Conservation (phyloP, 2,888 invertebrate genomes). For the Leistus spinibarbis region DNA sequence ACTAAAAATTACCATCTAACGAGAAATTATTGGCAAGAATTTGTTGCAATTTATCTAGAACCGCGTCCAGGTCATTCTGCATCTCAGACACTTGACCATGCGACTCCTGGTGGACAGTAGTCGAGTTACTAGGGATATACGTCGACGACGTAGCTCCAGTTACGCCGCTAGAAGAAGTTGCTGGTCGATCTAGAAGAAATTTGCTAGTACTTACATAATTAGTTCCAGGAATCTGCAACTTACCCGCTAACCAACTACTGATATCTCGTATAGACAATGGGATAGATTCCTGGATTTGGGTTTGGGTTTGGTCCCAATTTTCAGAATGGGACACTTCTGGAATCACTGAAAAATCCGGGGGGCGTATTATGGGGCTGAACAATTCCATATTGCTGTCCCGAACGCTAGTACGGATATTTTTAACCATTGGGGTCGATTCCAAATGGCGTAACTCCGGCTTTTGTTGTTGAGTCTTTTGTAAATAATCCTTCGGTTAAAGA, state of each 20-base stretch:
- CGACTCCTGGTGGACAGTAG: background rate
- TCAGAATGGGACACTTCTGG: slow-evolving; percentile 50
- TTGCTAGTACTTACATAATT: background rate
- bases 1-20: slow-evolving; percentile 62
- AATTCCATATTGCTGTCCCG: slow-evolving; percentile 59
- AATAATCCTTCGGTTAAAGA: slow-evolving; percentile 46
- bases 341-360: slow-evolving; percentile 55
- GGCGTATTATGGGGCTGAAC: slow-evolving; percentile 62
- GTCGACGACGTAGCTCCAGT: slow-evolving; percentile 26
- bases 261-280: slow-evolving; percentile 66
- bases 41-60: slow-evolving; percentile 71
- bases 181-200: slow-evolving; percentile 40
- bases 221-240: slow-evolving; percentile 43
- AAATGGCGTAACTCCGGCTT: slow-evolving; percentile 36
- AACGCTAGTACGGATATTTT: slow-evolving; percentile 41
- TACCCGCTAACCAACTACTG: slow-evolving; percentile 71
- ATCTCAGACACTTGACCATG: slow-evolving; percentile 57
- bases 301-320: slow-evolving; percentile 50
- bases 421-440: slow-evolving; percentile 53
- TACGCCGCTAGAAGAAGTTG: slow-evolving; percentile 31
- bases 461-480: slow-evolving; percentile 42
- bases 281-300: slow-evolving; percentile 48
- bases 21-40: slow-evolving; percentile 72
- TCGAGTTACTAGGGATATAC: slow-evolving; percentile 1
- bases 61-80: slow-evolving; percentile 72